Base-by-base conservation (phyloP, 2,797 vertebrate genomes). In the Eptatretus atami region DNA sequence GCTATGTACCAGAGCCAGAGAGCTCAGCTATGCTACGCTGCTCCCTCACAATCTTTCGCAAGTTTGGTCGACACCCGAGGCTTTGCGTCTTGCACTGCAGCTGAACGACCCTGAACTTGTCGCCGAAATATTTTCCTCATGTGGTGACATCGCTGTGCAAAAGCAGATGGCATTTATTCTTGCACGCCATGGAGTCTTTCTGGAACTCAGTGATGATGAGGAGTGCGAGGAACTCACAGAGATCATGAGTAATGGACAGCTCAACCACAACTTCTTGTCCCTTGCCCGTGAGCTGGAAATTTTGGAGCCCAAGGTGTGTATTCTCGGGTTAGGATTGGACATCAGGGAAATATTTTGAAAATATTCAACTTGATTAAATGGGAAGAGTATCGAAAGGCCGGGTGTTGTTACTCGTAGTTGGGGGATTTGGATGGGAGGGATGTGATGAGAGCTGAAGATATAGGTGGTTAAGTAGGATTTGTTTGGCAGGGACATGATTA, bases 101-200 rank as follows among this genome's bases (percentile, higher is more conserved):
- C 85, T 98, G 65, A 98, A 93, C 9, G 86, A 98, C 1, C 80
- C 95, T 74, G 86, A 95, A 70, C 76, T 95, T 54, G 88, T 93
- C 52, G 92, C 95, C 74, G 85, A 95, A 72, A 96, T 98, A 73
- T 98, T 98, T 71, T 92, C 85, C 53, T 92, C 92, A 69, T 98
- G 92, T 79, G 94, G 93, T 72, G 92, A 96, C 69, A 87, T 95
- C 87, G 94, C 77, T 73, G 83, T 65, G 1, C 86, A 98, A 77
- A 98, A 98, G 72, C 82, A 98, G 74, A 87, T 98, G 86, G 82
- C 92, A 15, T 98, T 86, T 71, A 93, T 98, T 88, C 73, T 98
- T 63, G 92, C 88, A 44, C 80, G 86, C 15, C 92, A 98, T 1
- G 92, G 92, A 9, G 86, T 98, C 71, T 96, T 95, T 70, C 73